Evolutionary conservation across 2,888 invertebrate genomes (phyloP).

Genomic region (Rhabditoides inermis): DNA sequence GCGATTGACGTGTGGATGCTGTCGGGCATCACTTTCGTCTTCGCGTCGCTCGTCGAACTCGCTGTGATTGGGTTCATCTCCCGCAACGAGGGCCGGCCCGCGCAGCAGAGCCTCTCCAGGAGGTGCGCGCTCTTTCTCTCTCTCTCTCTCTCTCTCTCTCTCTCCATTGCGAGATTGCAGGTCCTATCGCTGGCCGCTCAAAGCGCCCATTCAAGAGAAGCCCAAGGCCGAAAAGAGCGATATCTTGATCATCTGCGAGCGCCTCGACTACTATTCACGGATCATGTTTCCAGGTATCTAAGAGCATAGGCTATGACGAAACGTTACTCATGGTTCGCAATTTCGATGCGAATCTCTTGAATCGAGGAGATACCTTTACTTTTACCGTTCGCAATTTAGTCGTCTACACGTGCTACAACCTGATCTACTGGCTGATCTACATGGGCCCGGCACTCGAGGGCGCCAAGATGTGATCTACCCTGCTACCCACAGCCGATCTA

Average conservation of each 20-base stretch:
- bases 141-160: too few relatives aligned
- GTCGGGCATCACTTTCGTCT: conserved; percentile 50
- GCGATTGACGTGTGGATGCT: conserved; percentile 48
- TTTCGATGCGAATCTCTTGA: too few relatives aligned
- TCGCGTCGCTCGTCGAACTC: conserved; percentile 48
- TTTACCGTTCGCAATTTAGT: too few relatives aligned
- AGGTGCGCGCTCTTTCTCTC: too few relatives aligned
- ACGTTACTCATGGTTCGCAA: too few relatives aligned
- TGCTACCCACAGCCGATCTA: too few relatives aligned
- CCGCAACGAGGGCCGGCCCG: conserved; percentile 37
- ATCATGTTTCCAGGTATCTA: conserved; percentile 41
- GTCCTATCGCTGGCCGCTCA: too few relatives aligned
- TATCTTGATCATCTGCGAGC: conserved; percentile 25
- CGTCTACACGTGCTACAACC: conserved; percentile 40
- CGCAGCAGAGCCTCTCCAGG: too few relatives aligned
- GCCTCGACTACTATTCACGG: conserved; percentile 35
- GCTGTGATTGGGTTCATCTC: conserved; percentile 47
- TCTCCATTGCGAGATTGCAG: too few relatives aligned
- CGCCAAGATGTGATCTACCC: conserved; percentile 14
- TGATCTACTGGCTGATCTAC: conserved; percentile 46
- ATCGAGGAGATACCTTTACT: too few relatives aligned
- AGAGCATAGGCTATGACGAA: too few relatives aligned
- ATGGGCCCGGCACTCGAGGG: conserved; percentile 34
- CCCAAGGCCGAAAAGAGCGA: conserved; percentile 19
- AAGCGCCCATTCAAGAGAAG: too few relatives aligned